Evolutionary conservation across 2,113 vertebrate species (phyloP).

Genomic region (Apodemus speciosus): DNA sequence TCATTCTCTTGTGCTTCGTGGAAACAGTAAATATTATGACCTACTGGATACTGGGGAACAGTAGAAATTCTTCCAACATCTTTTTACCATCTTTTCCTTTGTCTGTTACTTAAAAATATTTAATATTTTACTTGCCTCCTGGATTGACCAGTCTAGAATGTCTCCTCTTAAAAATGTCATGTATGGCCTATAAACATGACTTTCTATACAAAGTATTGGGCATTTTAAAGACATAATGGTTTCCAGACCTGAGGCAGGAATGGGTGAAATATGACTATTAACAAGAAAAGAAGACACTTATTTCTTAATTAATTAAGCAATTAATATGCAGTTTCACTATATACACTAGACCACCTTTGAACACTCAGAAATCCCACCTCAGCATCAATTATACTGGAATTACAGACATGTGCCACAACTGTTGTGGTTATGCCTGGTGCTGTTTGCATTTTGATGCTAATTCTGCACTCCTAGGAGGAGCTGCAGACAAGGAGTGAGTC

Average conservation of each 20-base stretch:
- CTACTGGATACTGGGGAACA: background rate
- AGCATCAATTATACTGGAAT: background rate
- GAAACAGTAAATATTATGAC: background rate
- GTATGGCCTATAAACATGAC: background rate
- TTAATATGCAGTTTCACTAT: background rate
- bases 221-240: background rate
- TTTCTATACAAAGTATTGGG: conserved; percentile 6
- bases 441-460: too few relatives aligned
- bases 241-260: background rate
- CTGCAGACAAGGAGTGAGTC: too few relatives aligned
- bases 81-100: conserved; percentile 11
- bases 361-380: background rate
- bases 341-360: background rate
- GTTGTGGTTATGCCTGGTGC: too few relatives aligned
- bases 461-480: too few relatives aligned
- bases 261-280: background rate
- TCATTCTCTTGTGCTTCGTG: background rate
- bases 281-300: background rate
- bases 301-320: background rate
- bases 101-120: background rate
- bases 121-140: background rate
- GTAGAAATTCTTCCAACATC: background rate
- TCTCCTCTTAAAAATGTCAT: conserved; percentile 3
- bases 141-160: background rate
- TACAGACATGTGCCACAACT: background rate